Evolutionary conservation across 2,888 invertebrate species (phyloP), one percentile per base, ranked within the genome.

Genomic region (Liposcelis brunnea): DNA sequence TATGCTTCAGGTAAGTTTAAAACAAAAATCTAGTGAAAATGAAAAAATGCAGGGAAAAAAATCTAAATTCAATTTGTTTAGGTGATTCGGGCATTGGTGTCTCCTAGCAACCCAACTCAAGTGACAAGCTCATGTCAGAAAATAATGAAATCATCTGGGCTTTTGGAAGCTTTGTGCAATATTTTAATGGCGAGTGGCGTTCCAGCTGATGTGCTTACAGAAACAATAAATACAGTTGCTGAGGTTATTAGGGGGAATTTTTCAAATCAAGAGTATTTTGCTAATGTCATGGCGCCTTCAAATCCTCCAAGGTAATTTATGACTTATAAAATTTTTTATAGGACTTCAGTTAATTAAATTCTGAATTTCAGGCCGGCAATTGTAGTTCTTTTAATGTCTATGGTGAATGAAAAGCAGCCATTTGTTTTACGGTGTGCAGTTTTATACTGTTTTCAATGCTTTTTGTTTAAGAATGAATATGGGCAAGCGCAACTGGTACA

Each of bases 401-500:
- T 98, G 93, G 90, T 93, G 5, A 94, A 95, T 61, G 97, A 98
- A 61, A 94, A 93, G 58, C 98, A 98, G 61, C 85, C 93, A 1
- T 84, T 97, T 59, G 66, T 67, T 1, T 62, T 86, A 56, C 79
- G 98, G 49, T 91, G 91, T 61, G 86, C 97, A 1, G 93, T 97
- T 2, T 74, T 98, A 1, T 98, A 99, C 63, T 94, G 93, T 61
- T 95, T 98, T 63, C 82, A 97, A 67, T 93, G 91, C 60, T 98
- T 85, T 61, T 68, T 98, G 7, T 89, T 83, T 61, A 87, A 84
- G 64, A 98, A 98, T 62, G 85, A 89, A 59, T 71, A 77, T 21
- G 86, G 86, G 2, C 93, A 94, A 61, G 78, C 78, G 1, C 76
- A 80, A 53, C 75, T 98, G 2, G 81, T 98, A 1, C 85, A 90